phyloP scores from a whole-genome alignment of 2,113 vertebrate genomes.

The Puma concolor region DNA sequence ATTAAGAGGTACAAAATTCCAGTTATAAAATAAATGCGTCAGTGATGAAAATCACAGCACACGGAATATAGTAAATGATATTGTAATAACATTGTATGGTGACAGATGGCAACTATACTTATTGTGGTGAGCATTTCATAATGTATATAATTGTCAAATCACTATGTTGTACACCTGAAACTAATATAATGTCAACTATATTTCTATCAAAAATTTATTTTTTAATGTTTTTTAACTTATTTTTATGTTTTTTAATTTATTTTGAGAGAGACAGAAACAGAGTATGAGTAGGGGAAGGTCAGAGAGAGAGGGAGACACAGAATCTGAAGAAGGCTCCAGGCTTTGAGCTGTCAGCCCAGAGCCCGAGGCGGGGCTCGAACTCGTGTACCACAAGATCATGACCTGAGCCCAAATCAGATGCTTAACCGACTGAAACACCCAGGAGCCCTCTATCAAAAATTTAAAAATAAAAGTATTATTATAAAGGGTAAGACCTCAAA shows the following conservation, averaged over 20 bases:
- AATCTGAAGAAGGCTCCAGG: too few relatives aligned
- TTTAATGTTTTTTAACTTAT: too few relatives aligned
- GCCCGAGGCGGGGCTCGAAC: too few relatives aligned
- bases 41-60: not conserved
- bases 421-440: too few relatives aligned
- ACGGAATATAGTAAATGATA: not conserved
- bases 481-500: not conserved
- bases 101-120: not conserved
- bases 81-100: not conserved
- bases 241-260: too few relatives aligned
- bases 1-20: not conserved
- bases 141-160: not conserved
- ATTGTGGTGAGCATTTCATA: not conserved
- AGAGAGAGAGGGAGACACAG: too few relatives aligned
- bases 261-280: too few relatives aligned
- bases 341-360: too few relatives aligned
- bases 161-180: not conserved
- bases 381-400: too few relatives aligned
- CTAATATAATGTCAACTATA: not conserved
- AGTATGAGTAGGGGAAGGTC: too few relatives aligned
- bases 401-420: too few relatives aligned
- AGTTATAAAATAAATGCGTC: not conserved
- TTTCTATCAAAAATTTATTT: not conserved
- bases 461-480: not conserved
- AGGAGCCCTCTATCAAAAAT: not conserved